A percentile compares a stretch with the other conserved stretches of the same genome.
phyloP scores from a whole-genome alignment of 1,140 invertebrate genomes.

The Aphidius gifuensis region DNA sequence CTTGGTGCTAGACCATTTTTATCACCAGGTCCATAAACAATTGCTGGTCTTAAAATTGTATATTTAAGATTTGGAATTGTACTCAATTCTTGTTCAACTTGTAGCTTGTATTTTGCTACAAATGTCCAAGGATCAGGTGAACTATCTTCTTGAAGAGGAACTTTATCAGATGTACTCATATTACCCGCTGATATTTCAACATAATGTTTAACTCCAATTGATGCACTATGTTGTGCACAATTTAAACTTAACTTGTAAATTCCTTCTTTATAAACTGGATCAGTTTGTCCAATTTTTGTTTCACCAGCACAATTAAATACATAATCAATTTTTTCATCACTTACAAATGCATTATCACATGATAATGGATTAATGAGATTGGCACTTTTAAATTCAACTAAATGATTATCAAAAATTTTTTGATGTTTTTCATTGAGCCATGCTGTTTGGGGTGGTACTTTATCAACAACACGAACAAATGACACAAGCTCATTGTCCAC shows the following conservation, averaged over 20 bases:
- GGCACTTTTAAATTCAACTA: slow-evolving; percentile 85
- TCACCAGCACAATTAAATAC: slow-evolving; percentile 89
- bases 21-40: slow-evolving; percentile 85
- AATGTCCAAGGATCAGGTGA: slow-evolving; percentile 78
- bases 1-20: slow-evolving; percentile 76
- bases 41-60: slow-evolving; percentile 77
- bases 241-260: slow-evolving; percentile 80
- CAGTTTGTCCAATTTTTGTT: slow-evolving; percentile 82
- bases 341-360: slow-evolving; percentile 72
- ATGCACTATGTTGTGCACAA: slow-evolving; percentile 75
- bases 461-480: slow-evolving; percentile 79
- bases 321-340: slow-evolving; percentile 65
- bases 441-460: slow-evolving; percentile 86
- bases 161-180: slow-evolving; percentile 77
- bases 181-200: slow-evolving; percentile 84
- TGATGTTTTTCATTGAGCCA: slow-evolving; percentile 78
- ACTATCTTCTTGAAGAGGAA: slow-evolving; percentile 74
- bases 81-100: slow-evolving; percentile 77
- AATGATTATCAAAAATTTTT: slow-evolving; percentile 66
- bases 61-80: slow-evolving; percentile 69
- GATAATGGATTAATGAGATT: slow-evolving; percentile 84
- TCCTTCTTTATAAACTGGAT: slow-evolving; percentile 86
- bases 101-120: slow-evolving; percentile 77
- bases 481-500: slow-evolving; percentile 74
- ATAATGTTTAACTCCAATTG: slow-evolving; percentile 66